Base-by-base conservation (phyloP, 2,113 vertebrate species). In the Zapornia atra region DNA sequence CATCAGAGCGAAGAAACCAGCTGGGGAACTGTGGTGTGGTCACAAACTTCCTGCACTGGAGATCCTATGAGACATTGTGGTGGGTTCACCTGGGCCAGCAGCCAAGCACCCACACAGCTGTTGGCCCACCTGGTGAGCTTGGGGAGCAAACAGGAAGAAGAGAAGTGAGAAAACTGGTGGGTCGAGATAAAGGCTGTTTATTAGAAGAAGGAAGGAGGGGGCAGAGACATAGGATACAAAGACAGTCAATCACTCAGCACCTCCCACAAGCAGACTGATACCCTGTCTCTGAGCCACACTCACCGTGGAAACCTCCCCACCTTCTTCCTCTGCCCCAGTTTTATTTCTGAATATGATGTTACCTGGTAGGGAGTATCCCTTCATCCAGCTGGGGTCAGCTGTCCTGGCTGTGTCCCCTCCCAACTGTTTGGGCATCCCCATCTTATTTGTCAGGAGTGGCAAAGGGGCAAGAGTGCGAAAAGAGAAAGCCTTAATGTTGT, bases 391-490 rank as follows among this genome's bases (percentile, higher is more conserved):
- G 51, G 19, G n/a, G 8, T 53, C 25, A 70, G 6, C 34, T 89
- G 7, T 82, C n/a, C 34, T n/a, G n/a, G 17, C 33, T 42, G 17
- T 33, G 6, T 24, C 12, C 40, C 7, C 7, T 36, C 28, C 38
- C 42, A 66, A 0, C 2, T 7, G 61, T 31, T 65, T 24, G 53
- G 14, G 9, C 34, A 34, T 5, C 24, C 16, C 16, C 15, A 76
- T 28, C 18, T 54, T 69, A 0, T 29, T 38, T 72, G 38, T 76
- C 5, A 4, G 3, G 3, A 64, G 29, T 1, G 2, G 13, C 24
- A 71, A 80, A 53, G 34, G 57, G 38, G 6, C 42, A 56, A 48
- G 9, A 86, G 10, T 8, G 54, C 22, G 34, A 64, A 76, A 90
- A 36, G 28, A 40, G 65, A 38, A 88, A 56, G 22, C 22, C 24